phyloP scores from a whole-genome alignment of 2,888 invertebrate species.

The Syritta pipiens region DNA sequence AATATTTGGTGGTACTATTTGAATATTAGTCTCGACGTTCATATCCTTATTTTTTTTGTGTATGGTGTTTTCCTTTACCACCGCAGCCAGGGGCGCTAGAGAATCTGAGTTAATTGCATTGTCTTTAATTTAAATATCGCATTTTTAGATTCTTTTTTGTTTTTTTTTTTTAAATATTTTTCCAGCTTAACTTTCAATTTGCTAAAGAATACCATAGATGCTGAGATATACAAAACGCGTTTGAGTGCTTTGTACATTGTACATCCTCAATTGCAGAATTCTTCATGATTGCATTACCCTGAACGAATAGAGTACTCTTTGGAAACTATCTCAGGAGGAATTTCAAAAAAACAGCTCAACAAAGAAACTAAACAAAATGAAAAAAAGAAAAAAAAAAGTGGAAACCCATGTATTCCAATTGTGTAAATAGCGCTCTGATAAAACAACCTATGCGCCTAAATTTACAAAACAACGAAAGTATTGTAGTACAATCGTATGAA shows the following conservation, averaged over 20 bases:
- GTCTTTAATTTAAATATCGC: no score
- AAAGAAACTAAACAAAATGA: slow-evolving; percentile 10
- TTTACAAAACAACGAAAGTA: slow-evolving; percentile 30
- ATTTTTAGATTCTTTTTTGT: not conserved
- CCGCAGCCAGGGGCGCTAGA: no score
- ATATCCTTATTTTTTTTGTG: no score
- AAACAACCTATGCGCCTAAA: slow-evolving; percentile 35
- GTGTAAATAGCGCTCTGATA: slow-evolving; percentile 25
- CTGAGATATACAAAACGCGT: not conserved
- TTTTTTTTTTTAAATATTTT: not conserved
- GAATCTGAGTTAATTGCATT: no score
- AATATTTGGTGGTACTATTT: no score
- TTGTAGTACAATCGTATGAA: slow-evolving; percentile 30
- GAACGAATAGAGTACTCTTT: slow-evolving; percentile 17
- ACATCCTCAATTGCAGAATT: slow-evolving; percentile 13
- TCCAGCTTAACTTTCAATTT: not conserved
- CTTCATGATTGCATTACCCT: slow-evolving; percentile 31
- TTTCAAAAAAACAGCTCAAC: slow-evolving; percentile 16
- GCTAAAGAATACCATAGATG: not conserved
- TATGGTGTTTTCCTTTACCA: no score
- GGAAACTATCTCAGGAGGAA: slow-evolving; percentile 20
- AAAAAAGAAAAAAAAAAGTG: not conserved
- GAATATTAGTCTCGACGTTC: no score
- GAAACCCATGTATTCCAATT: not conserved
- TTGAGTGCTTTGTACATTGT: slow-evolving; percentile 13